Conservation (phyloP, 2,888 invertebrate species). For the Macrosoma leucophasiata region DNA sequence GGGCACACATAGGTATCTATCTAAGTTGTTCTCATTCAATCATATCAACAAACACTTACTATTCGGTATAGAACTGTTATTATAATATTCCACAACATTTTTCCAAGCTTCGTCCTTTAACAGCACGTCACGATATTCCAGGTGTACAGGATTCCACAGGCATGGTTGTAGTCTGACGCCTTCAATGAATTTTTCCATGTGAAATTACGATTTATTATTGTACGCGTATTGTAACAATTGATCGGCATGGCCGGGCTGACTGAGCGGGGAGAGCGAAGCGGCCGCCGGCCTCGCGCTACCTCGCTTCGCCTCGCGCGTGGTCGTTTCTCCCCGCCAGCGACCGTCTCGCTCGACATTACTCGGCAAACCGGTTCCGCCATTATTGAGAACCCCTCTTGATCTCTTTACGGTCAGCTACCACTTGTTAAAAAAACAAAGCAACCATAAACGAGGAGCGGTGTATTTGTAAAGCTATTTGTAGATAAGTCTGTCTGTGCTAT, state of each 20-base stretch:
- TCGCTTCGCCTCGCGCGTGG: conserved; percentile 38
- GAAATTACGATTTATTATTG: conserved; percentile 5
- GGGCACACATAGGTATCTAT: too few species aligned
- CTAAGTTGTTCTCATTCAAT: too few species aligned
- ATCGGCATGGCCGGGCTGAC: conserved; percentile 15
- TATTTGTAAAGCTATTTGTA: too few species aligned
- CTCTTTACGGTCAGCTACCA: too few species aligned
- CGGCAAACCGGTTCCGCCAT: conserved; percentile 40
- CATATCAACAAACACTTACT: too few species aligned
- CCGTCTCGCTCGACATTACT: conserved; percentile 45
- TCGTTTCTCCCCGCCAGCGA: conserved; percentile 29
- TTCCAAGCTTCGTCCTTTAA: conserved; percentile 61
- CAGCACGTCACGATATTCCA: conserved; percentile 54
- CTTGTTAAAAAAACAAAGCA: too few species aligned
- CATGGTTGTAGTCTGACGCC: conserved; percentile 55
- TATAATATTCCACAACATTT: conserved; percentile 49
- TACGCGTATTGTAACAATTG: neutral
- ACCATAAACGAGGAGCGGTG: too few species aligned
- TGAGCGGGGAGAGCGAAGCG: conserved; percentile 25
- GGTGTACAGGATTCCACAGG: conserved; percentile 61
- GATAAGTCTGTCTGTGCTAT: too few species aligned
- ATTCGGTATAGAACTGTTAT: conserved; percentile 48
- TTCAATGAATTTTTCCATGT: conserved; percentile 63
- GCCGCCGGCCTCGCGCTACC: conserved; percentile 36
- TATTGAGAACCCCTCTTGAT: too few species aligned